Evolutionary conservation across 2,113 vertebrate species (phyloP).

Genomic region (Platichthys flesus): DNA sequence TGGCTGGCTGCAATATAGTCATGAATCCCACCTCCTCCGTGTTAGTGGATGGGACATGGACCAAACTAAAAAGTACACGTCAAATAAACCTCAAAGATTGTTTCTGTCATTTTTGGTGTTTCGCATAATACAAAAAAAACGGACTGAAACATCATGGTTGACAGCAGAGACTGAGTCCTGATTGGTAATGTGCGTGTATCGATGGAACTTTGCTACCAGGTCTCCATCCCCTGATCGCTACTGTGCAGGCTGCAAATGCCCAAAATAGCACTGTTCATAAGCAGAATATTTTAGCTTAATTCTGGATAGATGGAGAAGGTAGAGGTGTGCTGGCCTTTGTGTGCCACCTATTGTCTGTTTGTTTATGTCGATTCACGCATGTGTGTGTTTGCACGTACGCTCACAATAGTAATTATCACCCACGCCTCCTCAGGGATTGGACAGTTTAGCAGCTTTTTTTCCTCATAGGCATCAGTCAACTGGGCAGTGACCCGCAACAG

Average conservation of each 20-base stretch:
- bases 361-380: background rate
- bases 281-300: no score
- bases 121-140: background rate
- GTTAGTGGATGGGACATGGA: background rate
- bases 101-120: background rate
- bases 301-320: no score
- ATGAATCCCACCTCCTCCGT: background rate
- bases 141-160: no score
- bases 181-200: no score
- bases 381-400: slow-evolving; percentile 20
- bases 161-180: no score
- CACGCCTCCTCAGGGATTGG: slow-evolving; percentile 32
- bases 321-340: no score
- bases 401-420: slow-evolving; percentile 65
- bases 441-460: slow-evolving; percentile 36
- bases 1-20: no score
- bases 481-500: slow-evolving; percentile 25
- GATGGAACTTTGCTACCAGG: no score
- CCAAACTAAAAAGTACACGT: background rate
- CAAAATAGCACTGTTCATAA: no score
- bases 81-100: background rate
- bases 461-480: slow-evolving; percentile 21
- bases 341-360: background rate
- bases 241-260: no score
- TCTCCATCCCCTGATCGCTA: no score